Evolutionary conservation across 2,113 vertebrate genomes (phyloP).

Genomic region (Trematocara macrostoma): DNA sequence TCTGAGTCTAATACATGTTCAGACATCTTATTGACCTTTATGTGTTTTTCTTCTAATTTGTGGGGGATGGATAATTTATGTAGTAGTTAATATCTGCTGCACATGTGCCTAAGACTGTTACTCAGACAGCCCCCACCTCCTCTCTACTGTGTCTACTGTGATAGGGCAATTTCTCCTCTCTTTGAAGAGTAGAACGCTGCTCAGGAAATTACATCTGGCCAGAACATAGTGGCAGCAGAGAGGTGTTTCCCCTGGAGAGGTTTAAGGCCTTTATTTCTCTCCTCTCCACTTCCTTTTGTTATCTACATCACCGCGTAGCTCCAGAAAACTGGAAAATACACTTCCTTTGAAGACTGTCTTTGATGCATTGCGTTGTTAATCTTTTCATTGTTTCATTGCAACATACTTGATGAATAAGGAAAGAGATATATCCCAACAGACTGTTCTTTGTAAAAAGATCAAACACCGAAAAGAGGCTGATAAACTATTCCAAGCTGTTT

Average conservation of each 20-base stretch:
- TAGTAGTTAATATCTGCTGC: constrained; percentile 21
- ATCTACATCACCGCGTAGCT: constrained; percentile 36
- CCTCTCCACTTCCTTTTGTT: constrained; percentile 46
- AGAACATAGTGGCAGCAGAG: constrained; percentile 25
- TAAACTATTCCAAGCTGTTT: constrained; percentile 8
- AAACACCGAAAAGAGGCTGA: constrained; percentile 22
- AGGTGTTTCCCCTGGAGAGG: constrained; percentile 52
- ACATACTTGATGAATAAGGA: constrained; percentile 50
- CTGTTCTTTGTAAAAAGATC: constrained; percentile 39
- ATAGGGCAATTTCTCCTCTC: constrained; percentile 36
- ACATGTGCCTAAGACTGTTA: background rate
- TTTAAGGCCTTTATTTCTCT: constrained; percentile 41
- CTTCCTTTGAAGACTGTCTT: constrained; percentile 60
- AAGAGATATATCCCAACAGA: constrained; percentile 28
- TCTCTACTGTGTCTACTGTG: background rate
- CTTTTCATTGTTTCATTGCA: constrained; percentile 47
- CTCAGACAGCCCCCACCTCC: background rate
- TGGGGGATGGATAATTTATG: constrained; percentile 23
- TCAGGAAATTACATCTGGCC: constrained; percentile 37
- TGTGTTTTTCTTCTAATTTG: constrained; percentile 17
- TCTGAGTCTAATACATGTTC: background rate
- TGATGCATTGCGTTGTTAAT: constrained; percentile 54
- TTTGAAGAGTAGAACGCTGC: constrained; percentile 25
- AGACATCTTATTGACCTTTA: constrained; percentile 37
- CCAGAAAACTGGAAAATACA: constrained; percentile 30